A percentile compares a stretch with the other conserved stretches of the same genome.
Evolutionary conservation across 2,797 vertebrate species (phyloP).

Genomic region (Aphelocoma californica): DNA sequence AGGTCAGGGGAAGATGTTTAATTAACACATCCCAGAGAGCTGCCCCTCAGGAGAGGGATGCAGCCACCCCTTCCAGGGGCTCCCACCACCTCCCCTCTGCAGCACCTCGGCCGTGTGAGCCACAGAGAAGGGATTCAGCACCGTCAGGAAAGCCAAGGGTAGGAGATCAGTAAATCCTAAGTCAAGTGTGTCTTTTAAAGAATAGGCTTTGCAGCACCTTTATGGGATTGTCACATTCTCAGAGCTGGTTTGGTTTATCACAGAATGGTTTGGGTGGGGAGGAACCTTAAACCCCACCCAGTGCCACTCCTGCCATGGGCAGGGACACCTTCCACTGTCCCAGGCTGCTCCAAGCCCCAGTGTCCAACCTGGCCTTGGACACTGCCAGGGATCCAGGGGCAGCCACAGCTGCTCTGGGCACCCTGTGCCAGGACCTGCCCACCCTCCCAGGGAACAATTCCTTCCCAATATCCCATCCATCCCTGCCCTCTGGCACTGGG

Average conservation of each 20-base stretch:
- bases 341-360: background rate
- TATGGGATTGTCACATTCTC: rapidly evolving
- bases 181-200: rapidly evolving
- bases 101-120: background rate
- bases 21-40: background rate
- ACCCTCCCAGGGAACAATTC: background rate
- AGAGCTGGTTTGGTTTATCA: background rate
- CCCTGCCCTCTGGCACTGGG: background rate
- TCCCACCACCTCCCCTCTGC: background rate
- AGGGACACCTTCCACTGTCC: rapidly evolving
- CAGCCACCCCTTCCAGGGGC: rapidly evolving
- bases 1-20: rapidly evolving
- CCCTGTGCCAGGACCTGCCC: too few relatives aligned
- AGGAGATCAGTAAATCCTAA: background rate
- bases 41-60: background rate
- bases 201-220: too few relatives aligned
- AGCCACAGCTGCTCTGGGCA: too few relatives aligned
- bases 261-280: background rate
- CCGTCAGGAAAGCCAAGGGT: background rate
- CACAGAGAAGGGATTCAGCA: background rate
- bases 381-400: background rate
- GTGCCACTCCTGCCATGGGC: background rate
- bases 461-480: background rate
- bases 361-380: background rate
- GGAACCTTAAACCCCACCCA: rapidly evolving